A percentile compares a stretch with the other conserved stretches of the same genome.
Conservation (phyloP, 2,888 invertebrate species). For the Agrotis exclamationis region DNA sequence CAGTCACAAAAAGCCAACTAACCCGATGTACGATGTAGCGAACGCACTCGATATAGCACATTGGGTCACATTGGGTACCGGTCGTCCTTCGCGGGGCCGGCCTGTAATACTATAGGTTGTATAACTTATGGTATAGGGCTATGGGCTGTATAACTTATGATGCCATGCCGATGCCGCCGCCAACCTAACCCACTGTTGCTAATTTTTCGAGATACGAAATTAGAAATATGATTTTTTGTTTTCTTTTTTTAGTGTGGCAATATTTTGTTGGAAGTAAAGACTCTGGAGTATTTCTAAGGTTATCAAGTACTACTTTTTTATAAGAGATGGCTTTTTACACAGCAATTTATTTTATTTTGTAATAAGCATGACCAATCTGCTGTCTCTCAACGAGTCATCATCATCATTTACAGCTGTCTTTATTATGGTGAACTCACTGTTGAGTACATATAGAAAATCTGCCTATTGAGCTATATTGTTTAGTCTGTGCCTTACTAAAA, state of each 20-base stretch:
- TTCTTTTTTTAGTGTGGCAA: neutral
- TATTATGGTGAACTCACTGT: too few species aligned
- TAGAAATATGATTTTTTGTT: conserved; percentile 41
- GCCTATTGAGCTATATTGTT: neutral
- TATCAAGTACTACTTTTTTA: neutral
- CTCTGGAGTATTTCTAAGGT: neutral
- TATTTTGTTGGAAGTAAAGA: neutral
- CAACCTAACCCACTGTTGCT: conserved; percentile 51
- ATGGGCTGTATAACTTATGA: conserved; percentile 66
- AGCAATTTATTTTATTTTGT: too few species aligned
- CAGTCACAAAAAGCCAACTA: conserved; percentile 47
- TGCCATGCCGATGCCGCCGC: conserved; percentile 50
- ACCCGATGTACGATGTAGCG: conserved; percentile 41
- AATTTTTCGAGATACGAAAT: conserved; percentile 57
- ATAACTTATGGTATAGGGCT: conserved; percentile 57
- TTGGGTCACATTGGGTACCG: conserved; percentile 87
- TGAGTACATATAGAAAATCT: too few species aligned
- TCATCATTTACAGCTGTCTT: neutral
- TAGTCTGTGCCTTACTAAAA: neutral
- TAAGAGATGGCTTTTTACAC: too few species aligned
- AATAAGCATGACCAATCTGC: neutral
- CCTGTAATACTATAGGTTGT: conserved; percentile 53
- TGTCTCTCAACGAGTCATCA: neutral
- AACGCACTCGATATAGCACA: conserved; percentile 80
- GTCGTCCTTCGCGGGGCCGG: conserved; percentile 83